Base-by-base conservation (phyloP, 2,797 vertebrate genomes). In the Mormyrus hasselquistii region DNA sequence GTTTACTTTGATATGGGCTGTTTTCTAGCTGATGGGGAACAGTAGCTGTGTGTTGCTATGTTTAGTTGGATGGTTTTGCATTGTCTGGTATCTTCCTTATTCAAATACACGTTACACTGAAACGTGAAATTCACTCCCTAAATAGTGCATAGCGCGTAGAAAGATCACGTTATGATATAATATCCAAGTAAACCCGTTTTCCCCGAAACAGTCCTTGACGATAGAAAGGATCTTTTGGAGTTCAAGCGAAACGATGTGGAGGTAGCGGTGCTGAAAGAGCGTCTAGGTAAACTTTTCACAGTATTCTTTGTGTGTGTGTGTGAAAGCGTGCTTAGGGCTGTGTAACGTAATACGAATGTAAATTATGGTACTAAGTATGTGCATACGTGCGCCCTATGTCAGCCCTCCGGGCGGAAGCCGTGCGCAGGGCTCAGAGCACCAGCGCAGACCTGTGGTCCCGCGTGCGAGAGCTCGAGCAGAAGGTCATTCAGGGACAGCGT, bases 221-320 rank as follows among this genome's bases (percentile, higher is more conserved):
- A 89, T 93, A 93, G 91, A 50, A 90, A 90, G 92, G 93, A 94
- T 83, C 87, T 94, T 6, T 92, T 95, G 82, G 93, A 92, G 59
- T 93, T 93, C 59, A 91, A 90, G 85, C 93, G 92, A 88, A 92
- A 93, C 84, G 41, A 89, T 49, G 90, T 95, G 90, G 96, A 97
- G 89, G 92, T 94, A 88, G 93, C 94, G 44, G 73, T 95, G 55
- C 94, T 96, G 1, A 93, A 92, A 90, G 94, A 97, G 89, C 94
- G 92, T n/a, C 91, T 96, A 7, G 94, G 96, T 97, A 91, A 96
- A 96, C 55, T 8, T 62, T 8, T 79, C 10, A 88, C n/a, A 50
- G 49, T 87, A 84, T 84, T 19, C 7, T 12, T 25, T 82, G 16
- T 57, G 62, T 83, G 53, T 83, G 53, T 88, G 73, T 7, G 3